phyloP scores from a whole-genome alignment of 1,140 invertebrate species.

The Theocolax elegans region DNA sequence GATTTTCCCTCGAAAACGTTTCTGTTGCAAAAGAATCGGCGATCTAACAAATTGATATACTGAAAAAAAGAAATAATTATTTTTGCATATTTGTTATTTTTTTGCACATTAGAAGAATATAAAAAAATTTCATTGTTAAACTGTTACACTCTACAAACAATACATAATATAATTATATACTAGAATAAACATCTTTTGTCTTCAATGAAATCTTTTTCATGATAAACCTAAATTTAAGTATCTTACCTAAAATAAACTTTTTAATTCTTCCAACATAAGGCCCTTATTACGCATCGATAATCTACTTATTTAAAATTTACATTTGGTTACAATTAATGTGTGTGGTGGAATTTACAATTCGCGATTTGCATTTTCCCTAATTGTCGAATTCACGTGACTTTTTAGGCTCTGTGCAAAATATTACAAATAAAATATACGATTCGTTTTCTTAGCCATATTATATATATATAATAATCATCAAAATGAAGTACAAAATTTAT shows the following conservation, averaged over 20 bases:
- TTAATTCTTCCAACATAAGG: constrained; percentile 20
- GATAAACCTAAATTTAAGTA: not conserved
- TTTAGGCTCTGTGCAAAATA: constrained; percentile 37
- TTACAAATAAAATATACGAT: constrained; percentile 54
- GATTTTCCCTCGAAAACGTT: constrained; percentile 77
- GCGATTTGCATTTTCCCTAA: constrained; percentile 29
- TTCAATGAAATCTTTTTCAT: not conserved
- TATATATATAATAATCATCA: constrained; percentile 40
- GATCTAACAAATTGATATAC: constrained; percentile 53
- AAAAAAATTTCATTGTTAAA: too few relatives aligned
- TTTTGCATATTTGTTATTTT: too few relatives aligned
- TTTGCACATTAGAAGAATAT: too few relatives aligned
- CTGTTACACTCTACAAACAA: too few relatives aligned
- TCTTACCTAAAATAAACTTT: constrained; percentile 38
- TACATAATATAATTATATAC: not conserved
- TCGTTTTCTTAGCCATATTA: constrained; percentile 32
- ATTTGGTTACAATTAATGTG: constrained; percentile 40
- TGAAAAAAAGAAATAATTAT: constrained; percentile 51
- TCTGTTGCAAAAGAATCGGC: constrained; percentile 66
- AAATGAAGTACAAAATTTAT: constrained; percentile 62
- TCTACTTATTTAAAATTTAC: constrained; percentile 41
- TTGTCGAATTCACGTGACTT: constrained; percentile 31
- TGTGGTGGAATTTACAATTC: constrained; percentile 29
- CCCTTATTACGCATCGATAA: constrained; percentile 35
- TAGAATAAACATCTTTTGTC: not conserved